These are phyloP conservation scores for Psittacus erithacus DNA, from an alignment of 2,113 vertebrate species.

Conservation along the genomic window DNA sequence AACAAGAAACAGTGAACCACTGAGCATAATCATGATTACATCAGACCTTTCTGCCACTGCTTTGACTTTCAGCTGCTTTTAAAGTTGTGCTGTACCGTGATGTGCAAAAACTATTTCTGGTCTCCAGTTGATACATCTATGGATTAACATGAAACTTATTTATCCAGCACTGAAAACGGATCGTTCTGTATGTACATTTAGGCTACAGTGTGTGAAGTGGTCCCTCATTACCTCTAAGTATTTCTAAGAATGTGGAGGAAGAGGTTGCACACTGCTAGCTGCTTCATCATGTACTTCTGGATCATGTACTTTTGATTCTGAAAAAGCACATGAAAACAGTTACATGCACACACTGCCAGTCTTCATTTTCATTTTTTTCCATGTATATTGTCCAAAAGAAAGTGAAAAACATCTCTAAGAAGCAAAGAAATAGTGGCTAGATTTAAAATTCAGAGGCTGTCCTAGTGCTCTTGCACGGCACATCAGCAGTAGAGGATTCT, in stretches of 20 bases:
- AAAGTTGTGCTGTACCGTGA: neutral
- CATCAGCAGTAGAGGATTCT: neutral
- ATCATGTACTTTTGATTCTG: neutral
- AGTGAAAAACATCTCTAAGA: neutral
- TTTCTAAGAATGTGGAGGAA: neutral
- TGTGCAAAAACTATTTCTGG: neutral
- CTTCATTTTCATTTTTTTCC: neutral
- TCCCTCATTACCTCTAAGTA: neutral
- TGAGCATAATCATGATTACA: neutral
- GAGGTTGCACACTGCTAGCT: neutral
- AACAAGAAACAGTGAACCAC: neutral
- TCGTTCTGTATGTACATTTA: neutral
- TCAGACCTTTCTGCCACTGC: neutral
- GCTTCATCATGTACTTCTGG: neutral
- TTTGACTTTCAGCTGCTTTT: neutral
- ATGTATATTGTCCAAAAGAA: fast-evolving
- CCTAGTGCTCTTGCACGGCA: neutral
- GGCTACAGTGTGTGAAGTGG: neutral
- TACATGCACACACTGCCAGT: neutral
- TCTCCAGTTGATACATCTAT: neutral
- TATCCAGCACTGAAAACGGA: neutral
- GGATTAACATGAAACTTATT: neutral
- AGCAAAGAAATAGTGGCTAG: neutral
- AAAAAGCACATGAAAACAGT: neutral
- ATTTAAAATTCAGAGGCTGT: neutral